Conservation (phyloP, 2,797 vertebrate genomes). For the Gadopsis bispinosus region DNA sequence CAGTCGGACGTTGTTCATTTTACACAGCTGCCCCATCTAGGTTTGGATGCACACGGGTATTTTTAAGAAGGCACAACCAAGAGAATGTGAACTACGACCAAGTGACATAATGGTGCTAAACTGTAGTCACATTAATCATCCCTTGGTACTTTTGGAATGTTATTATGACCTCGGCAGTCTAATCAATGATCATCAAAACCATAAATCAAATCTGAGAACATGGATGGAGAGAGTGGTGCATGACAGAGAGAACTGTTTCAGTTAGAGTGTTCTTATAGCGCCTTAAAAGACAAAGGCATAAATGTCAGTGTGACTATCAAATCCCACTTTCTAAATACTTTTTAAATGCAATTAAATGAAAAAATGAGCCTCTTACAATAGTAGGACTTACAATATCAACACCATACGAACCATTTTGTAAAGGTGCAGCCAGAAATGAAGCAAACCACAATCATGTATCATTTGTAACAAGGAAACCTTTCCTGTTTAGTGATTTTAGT, state of each 20-base stretch:
- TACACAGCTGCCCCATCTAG: background rate
- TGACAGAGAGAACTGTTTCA: constrained; percentile 13
- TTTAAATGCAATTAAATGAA: background rate
- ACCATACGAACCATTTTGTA: background rate
- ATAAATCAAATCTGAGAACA: constrained; percentile 46
- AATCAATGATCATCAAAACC: constrained; percentile 49
- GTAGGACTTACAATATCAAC: no score
- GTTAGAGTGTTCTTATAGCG: background rate
- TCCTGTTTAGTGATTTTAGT: constrained; percentile 42
- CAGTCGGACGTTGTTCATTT: no score
- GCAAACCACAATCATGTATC: constrained; percentile 25
- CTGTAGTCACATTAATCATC: constrained; percentile 49
- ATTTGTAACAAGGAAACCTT: constrained; percentile 41
- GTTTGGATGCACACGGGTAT: constrained; percentile 7
- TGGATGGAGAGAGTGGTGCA: constrained; percentile 3
- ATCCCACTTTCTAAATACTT: background rate
- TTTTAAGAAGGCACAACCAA: constrained; percentile 14
- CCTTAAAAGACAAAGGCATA: background rate
- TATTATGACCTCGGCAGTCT: constrained; percentile 19
- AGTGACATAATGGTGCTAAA: constrained; percentile 45
- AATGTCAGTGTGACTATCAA: background rate
- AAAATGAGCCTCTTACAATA: background rate
- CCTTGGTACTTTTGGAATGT: constrained; percentile 44
- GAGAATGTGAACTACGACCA: constrained; percentile 49
- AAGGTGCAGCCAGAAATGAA: constrained; percentile 25